phyloP scores from a whole-genome alignment of 2,113 vertebrate genomes.

The Bos javanicus region DNA sequence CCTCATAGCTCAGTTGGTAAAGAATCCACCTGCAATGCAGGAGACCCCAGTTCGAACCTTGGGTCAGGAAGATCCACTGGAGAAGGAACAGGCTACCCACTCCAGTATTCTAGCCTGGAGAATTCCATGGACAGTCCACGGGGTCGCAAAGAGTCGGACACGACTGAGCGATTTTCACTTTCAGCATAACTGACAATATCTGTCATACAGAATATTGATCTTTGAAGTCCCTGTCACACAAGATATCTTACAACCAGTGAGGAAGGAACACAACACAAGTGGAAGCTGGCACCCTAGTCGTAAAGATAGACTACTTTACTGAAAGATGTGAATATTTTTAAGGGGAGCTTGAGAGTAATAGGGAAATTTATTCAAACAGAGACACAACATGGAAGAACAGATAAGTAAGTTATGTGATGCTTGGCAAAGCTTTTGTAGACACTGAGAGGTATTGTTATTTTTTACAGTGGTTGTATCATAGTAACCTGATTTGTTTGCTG shows the following conservation, averaged over 20 bases:
- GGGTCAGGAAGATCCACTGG: rapidly evolving
- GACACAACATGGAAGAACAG: background rate
- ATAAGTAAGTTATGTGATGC: background rate
- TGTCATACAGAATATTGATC: background rate
- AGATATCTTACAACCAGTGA: background rate
- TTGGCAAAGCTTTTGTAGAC: background rate
- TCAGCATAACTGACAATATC: background rate
- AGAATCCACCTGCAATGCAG: background rate
- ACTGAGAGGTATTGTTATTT: background rate
- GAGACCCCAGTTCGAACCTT: background rate
- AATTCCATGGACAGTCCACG: background rate
- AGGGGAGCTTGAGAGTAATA: background rate
- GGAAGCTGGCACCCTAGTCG: background rate
- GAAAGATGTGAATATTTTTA: background rate
- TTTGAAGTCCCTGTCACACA: background rate
- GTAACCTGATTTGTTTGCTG: background rate
- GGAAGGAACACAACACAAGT: background rate
- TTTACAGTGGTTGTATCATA: background rate
- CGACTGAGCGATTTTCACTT: background rate
- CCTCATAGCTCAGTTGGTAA: background rate
- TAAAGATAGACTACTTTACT: background rate
- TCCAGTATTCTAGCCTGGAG: background rate
- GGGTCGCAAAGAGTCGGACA: background rate
- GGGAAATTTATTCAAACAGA: background rate
- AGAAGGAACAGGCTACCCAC: background rate